Percentiles rank a stretch among this genome's conserved stretches.
These are phyloP conservation scores for Castor canadensis DNA, from an alignment of 2,113 vertebrate species.

Conservation along the genomic window DNA sequence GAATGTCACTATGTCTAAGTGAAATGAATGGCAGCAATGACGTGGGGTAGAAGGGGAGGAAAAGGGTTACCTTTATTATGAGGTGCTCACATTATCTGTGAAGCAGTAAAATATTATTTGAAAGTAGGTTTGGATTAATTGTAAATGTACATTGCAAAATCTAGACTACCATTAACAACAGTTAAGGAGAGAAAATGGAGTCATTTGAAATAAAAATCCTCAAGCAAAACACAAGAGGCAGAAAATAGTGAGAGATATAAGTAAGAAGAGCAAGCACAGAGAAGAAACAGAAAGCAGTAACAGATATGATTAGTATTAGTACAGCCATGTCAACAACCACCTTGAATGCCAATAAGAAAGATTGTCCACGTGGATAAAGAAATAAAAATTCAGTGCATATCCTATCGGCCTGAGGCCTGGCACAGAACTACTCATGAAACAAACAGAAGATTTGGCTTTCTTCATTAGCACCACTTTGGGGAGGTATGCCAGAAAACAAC, in stretches of 20 bases:
- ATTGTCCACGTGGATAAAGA: background rate
- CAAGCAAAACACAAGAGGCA: background rate
- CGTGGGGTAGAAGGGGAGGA: background rate
- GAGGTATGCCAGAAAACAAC: constrained; percentile 41
- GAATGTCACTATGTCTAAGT: too few species aligned
- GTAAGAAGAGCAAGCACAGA: background rate
- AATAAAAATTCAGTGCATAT: background rate
- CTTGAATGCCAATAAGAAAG: background rate
- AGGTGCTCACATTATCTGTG: background rate
- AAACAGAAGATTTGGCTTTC: background rate
- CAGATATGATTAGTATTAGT: background rate
- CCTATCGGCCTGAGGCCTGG: background rate
- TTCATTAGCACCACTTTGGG: background rate
- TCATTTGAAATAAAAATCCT: background rate
- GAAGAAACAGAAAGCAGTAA: background rate
- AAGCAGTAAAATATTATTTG: background rate
- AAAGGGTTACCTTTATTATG: background rate
- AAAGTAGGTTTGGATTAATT: background rate
- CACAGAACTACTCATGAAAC: background rate
- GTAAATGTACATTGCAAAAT: background rate
- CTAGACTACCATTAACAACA: background rate
- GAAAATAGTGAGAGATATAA: background rate
- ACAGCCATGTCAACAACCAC: background rate
- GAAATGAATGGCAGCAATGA: background rate
- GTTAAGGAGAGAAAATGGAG: background rate